These are phyloP conservation scores for Bufo gargarizans DNA, from an alignment of 2,113 vertebrate species.

Conservation along the genomic window DNA sequence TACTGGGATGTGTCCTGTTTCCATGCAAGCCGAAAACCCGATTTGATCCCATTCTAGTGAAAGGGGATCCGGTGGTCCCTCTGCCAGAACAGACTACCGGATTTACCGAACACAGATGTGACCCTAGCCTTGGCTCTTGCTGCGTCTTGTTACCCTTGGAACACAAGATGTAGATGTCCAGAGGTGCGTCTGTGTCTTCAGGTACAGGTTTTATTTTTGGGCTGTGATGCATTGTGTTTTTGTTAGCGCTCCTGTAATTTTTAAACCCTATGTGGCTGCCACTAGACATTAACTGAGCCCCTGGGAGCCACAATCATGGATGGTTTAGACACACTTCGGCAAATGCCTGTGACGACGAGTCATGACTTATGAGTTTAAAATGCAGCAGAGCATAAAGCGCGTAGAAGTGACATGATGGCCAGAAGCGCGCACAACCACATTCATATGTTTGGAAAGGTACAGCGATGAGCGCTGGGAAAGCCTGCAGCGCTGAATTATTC, in stretches of 20 bases:
- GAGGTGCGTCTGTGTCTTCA: no score
- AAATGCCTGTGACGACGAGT: slow-evolving; percentile 42
- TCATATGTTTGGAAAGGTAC: slow-evolving; percentile 66
- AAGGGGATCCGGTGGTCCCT: no score
- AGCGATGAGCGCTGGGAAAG: not conserved
- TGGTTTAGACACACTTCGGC: slow-evolving; percentile 2
- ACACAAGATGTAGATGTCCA: no score
- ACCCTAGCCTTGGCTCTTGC: no score
- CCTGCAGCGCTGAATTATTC: slow-evolving; percentile 57
- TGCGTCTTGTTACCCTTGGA: not conserved
- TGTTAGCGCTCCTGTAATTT: not conserved
- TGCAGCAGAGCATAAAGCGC: slow-evolving; percentile 48
- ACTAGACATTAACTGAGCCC: slow-evolving; percentile 44
- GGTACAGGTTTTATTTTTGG: not conserved
- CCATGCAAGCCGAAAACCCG: no score
- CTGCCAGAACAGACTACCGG: no score
- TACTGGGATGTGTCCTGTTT: no score
- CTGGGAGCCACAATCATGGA: slow-evolving; percentile 9
- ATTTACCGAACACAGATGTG: no score
- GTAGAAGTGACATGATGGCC: slow-evolving; percentile 63
- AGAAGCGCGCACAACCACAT: slow-evolving; percentile 62
- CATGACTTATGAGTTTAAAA: slow-evolving; percentile 46
- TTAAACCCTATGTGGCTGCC: slow-evolving; percentile 27
- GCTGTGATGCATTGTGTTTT: not conserved
- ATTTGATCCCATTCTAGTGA: no score